These are phyloP conservation scores for Bradynema listronoti DNA, from an alignment of 1,140 invertebrate genomes.

Conservation along the genomic window DNA sequence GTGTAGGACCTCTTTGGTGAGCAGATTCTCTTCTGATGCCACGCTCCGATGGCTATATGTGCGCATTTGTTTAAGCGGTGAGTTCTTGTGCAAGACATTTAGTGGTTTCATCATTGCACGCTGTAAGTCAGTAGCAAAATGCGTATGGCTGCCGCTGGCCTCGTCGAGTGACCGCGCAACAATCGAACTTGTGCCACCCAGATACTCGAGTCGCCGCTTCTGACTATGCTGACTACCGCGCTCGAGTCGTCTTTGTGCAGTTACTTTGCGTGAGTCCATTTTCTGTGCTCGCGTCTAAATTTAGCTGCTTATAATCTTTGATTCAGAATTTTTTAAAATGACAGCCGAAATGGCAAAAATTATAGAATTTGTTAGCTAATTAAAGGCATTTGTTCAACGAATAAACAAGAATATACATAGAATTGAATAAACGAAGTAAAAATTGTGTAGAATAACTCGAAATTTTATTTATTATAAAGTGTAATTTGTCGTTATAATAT, in stretches of 20 bases:
- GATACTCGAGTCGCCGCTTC: constrained; percentile 7
- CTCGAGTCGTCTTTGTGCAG: constrained; percentile 6
- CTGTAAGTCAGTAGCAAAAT: constrained; percentile 14
- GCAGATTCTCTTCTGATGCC: not conserved
- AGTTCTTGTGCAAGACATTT: not conserved
- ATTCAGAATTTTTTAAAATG: too few species aligned
- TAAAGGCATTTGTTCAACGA: too few species aligned
- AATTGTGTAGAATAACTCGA: too few species aligned
- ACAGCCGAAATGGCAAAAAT: too few species aligned
- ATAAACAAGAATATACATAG: too few species aligned
- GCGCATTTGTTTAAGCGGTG: constrained; percentile 14
- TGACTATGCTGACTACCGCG: not conserved
- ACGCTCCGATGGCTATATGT: not conserved
- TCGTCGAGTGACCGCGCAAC: constrained; percentile 10
- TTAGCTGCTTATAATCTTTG: not conserved
- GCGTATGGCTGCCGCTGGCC: constrained; percentile 1
- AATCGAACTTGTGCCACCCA: constrained; percentile 2
- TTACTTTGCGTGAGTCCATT: constrained; percentile 16
- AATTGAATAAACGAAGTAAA: too few species aligned
- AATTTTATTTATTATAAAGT: too few species aligned
- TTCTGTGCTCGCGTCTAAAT: constrained; percentile 12
- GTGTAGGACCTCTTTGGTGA: constrained; percentile 6
- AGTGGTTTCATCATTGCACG: constrained; percentile 13
- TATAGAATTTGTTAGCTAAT: too few species aligned
- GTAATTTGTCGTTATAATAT: too few species aligned